Evolutionary conservation across 2,888 invertebrate species (phyloP).

Genomic region (Shargacucullia verbasci): DNA sequence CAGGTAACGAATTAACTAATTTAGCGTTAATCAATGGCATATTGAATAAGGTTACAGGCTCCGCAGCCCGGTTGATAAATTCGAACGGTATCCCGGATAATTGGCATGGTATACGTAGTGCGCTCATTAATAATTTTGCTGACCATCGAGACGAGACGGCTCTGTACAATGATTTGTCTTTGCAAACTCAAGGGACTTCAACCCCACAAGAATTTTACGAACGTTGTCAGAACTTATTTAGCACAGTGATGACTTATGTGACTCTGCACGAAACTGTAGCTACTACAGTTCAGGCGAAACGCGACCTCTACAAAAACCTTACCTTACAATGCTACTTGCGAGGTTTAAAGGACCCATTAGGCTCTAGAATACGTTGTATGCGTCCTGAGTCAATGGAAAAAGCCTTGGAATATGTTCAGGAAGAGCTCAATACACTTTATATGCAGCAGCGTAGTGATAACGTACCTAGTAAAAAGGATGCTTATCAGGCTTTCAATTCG

Average conservation of each 20-base stretch:
- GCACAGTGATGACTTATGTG: no score
- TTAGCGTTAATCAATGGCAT: conserved; percentile 37
- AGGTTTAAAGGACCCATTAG: conserved; percentile 48
- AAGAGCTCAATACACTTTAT: conserved; percentile 49
- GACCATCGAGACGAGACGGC: conserved; percentile 52
- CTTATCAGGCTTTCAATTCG: no score
- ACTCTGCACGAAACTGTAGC: conserved; percentile 47
- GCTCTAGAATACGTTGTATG: no score
- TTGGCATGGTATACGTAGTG: conserved; percentile 47
- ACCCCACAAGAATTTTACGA: conserved; percentile 53
- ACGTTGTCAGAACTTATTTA: conserved; percentile 44
- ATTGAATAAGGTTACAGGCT: conserved; percentile 43
- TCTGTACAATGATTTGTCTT: conserved; percentile 43
- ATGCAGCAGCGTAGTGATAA: conserved; percentile 43
- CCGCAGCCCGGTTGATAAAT: conserved; percentile 49
- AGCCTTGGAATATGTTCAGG: conserved; percentile 52
- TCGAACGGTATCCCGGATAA: conserved; percentile 48
- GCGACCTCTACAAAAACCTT: conserved; percentile 45
- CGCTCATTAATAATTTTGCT: conserved; percentile 52
- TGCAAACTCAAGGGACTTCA: conserved; percentile 36
- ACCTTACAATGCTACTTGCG: conserved; percentile 50
- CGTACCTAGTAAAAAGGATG: no score
- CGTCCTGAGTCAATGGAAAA: no score
- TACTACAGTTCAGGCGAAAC: conserved; percentile 46
- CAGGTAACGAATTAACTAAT: background rate